phyloP scores from a whole-genome alignment of 2,888 invertebrate genomes.

The Apoda limacodes region DNA sequence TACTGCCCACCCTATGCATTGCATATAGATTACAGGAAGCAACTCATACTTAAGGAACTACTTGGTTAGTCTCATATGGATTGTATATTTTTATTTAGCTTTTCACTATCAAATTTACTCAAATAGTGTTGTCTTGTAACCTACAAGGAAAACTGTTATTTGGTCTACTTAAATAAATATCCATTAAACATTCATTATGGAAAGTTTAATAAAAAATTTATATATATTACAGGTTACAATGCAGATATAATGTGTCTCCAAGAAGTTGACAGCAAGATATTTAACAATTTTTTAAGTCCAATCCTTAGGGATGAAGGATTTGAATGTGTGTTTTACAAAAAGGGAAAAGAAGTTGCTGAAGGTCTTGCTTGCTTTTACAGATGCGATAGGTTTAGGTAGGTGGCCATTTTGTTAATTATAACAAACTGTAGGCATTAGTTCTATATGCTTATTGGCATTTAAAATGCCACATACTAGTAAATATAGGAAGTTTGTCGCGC shows the following conservation, averaged over 20 bases:
- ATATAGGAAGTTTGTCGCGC: too few species aligned
- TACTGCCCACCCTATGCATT: conserved; percentile 89
- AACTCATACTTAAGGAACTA: conserved; percentile 85
- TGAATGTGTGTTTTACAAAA: conserved; percentile 74
- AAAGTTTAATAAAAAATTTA: too few species aligned
- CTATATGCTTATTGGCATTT: too few species aligned
- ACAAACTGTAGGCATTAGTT: not conserved
- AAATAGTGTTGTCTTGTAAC: conserved; percentile 1
- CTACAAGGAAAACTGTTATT: too few species aligned
- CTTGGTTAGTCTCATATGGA: conserved; percentile 70
- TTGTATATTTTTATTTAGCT: conserved; percentile 3
- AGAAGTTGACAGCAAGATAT: conserved; percentile 90
- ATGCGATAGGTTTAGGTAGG: conserved; percentile 74
- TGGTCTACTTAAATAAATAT: too few species aligned
- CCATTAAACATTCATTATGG: too few species aligned
- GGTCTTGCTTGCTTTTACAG: conserved; percentile 86
- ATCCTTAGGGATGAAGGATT: conserved; percentile 68
- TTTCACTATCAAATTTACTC: not conserved
- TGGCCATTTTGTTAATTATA: conserved; percentile 6
- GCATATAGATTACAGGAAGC: conserved; percentile 87
- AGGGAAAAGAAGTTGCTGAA: conserved; percentile 81
- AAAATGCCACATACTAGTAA: too few species aligned
- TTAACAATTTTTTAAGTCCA: conserved; percentile 73
- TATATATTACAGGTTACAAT: conserved; percentile 94
- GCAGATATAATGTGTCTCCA: conserved; percentile 91